Conservation (phyloP, 2,888 invertebrate species). For the Cotesia congregata region DNA sequence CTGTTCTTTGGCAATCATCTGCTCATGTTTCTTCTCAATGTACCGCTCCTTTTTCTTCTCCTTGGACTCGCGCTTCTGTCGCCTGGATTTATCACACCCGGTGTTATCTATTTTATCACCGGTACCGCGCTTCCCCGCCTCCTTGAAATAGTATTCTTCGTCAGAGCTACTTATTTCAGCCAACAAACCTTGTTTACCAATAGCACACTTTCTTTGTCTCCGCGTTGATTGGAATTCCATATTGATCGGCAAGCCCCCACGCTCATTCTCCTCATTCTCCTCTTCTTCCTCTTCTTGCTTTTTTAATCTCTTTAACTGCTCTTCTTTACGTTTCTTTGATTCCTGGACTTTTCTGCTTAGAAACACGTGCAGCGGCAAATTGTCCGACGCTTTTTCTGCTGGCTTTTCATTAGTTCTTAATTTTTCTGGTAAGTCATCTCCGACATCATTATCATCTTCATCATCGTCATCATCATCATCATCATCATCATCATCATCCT, state of each 20-base stretch:
- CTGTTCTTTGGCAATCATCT: constrained; percentile 67
- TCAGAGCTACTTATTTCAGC: constrained; percentile 76
- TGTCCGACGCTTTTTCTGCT: constrained; percentile 58
- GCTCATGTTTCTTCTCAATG: constrained; percentile 67
- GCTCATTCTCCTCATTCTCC: constrained; percentile 41
- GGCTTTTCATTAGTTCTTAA: constrained; percentile 64
- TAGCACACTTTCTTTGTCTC: constrained; percentile 81
- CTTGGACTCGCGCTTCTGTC: constrained; percentile 64
- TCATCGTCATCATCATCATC: constrained; percentile 6
- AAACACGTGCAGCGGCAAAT: constrained; percentile 65
- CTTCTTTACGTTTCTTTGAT: constrained; percentile 64
- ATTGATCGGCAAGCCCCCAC: constrained; percentile 43
- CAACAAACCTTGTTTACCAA: constrained; percentile 83
- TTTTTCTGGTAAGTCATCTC: constrained; percentile 69
- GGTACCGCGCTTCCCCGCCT: constrained; percentile 44
- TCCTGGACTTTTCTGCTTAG: constrained; percentile 65
- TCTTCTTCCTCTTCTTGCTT: constrained; percentile 47
- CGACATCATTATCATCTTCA: constrained; percentile 58
- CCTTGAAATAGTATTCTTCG: constrained; percentile 57
- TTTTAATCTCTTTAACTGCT: constrained; percentile 59
- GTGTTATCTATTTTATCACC: constrained; percentile 51
- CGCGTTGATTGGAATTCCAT: constrained; percentile 64
- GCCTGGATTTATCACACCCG: constrained; percentile 53
- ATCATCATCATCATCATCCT: constrained; percentile 26
- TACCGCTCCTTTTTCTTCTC: constrained; percentile 66